phyloP scores from a whole-genome alignment of 1,140 invertebrate species.

The Patella vulgata region DNA sequence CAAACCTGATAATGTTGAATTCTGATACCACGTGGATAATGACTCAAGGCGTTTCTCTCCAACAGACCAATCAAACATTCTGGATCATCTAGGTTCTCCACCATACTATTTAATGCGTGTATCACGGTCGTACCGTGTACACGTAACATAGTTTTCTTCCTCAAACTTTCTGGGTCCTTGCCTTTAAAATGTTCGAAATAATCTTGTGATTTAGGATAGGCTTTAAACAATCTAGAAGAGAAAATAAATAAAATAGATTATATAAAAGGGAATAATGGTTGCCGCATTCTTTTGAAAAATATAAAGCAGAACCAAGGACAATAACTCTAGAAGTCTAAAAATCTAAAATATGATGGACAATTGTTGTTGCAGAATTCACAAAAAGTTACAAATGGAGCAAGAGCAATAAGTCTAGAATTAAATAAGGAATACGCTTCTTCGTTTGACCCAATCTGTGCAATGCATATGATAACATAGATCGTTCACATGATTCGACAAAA shows the following conservation, averaged over 20 bases:
- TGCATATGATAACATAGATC: too few species aligned
- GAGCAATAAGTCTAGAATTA: too few species aligned
- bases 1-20: slow-evolving; percentile 8
- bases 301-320: too few species aligned
- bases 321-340: too few species aligned
- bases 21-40: not conserved
- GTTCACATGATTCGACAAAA: too few species aligned
- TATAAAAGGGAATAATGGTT: too few species aligned
- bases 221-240: slow-evolving; percentile 6
- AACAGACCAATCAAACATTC: slow-evolving; percentile 6
- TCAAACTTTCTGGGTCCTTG: not conserved
- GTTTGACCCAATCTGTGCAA: too few species aligned
- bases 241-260: not conserved
- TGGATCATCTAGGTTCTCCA: slow-evolving; percentile 12
- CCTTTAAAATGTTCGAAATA: slow-evolving; percentile 10
- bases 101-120: slow-evolving; percentile 3
- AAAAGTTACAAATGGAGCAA: too few species aligned
- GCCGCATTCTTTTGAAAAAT: too few species aligned
- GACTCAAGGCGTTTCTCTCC: slow-evolving; percentile 6
- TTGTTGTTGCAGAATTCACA: too few species aligned
- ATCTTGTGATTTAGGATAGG: slow-evolving; percentile 1
- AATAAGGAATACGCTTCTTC: too few species aligned
- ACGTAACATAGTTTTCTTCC: not conserved
- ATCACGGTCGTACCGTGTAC: slow-evolving; percentile 4
- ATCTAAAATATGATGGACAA: too few species aligned